Percentiles rank a stretch among this genome's conserved stretches.
Evolutionary conservation across 53 echinoderm and acorn worm genomes (phyloP).

Genomic region (Temnopleurus reevesii): DNA sequence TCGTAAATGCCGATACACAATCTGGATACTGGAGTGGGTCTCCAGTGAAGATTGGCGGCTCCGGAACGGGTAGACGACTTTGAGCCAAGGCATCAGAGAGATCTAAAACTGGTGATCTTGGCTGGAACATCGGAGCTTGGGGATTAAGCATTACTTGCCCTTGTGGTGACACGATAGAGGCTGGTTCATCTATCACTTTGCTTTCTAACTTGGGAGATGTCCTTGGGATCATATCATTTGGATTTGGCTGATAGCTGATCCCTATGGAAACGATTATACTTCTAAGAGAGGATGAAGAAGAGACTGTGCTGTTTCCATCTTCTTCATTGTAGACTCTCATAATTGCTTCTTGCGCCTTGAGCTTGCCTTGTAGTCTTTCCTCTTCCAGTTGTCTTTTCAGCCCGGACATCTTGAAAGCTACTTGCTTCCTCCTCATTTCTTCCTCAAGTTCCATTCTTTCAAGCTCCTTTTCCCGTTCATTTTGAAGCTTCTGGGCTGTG

Average conservation of each 20-base stretch:
- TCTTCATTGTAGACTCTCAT: not conserved
- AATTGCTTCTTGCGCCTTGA: not conserved
- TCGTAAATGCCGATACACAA: conserved; percentile 62
- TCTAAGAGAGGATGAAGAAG: not conserved
- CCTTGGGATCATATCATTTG: not conserved
- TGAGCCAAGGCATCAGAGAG: conserved; percentile 36
- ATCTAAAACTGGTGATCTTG: not conserved
- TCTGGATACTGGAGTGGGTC: conserved; percentile 62
- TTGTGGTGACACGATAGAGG: no score
- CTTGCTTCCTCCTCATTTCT: not conserved
- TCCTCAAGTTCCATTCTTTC: not conserved
- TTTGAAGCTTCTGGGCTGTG: not conserved
- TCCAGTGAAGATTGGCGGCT: conserved; percentile 62
- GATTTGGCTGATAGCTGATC: not conserved
- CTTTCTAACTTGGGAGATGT: no score
- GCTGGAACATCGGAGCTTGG: no score
- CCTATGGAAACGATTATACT: not conserved
- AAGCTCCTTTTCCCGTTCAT: not conserved
- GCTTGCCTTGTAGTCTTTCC: not conserved
- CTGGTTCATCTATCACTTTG: no score
- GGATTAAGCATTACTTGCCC: no score
- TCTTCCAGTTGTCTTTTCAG: not conserved
- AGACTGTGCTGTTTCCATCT: not conserved
- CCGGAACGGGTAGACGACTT: conserved; percentile 57
- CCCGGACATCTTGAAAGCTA: not conserved